These are phyloP conservation scores for Athene cunicularia DNA, from an alignment of 2,113 vertebrate genomes.

Conservation along the genomic window DNA sequence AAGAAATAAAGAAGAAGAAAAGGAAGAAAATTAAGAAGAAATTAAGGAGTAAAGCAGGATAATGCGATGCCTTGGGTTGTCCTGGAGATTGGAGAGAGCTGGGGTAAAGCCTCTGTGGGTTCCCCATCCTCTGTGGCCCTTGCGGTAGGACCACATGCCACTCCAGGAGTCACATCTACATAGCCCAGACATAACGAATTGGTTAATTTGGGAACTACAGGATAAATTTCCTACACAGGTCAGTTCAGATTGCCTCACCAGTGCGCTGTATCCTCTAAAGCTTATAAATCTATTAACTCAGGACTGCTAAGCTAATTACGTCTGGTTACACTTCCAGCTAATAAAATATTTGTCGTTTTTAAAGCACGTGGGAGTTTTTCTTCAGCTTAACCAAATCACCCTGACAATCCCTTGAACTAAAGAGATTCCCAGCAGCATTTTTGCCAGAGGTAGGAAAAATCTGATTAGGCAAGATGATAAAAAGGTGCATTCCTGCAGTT, in stretches of 20 bases:
- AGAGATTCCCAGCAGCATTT: slow-evolving; percentile 35
- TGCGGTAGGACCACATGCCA: accelerated
- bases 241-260: neutral
- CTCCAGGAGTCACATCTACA: neutral
- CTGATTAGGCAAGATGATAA: neutral
- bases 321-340: slow-evolving; percentile 41
- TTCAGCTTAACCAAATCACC: slow-evolving; percentile 55
- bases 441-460: slow-evolving; percentile 10
- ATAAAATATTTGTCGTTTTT: slow-evolving; percentile 52
- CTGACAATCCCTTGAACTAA: neutral
- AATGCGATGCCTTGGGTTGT: neutral
- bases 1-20: slow-evolving; percentile 5
- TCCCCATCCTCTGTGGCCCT: neutral
- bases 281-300: slow-evolving; percentile 30
- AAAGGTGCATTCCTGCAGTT: neutral
- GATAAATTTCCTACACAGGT: neutral
- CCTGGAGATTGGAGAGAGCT: neutral
- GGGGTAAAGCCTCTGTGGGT: neutral
- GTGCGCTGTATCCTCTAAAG: neutral
- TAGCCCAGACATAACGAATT: neutral
- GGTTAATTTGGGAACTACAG: neutral
- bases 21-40: slow-evolving; percentile 3
- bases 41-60: neutral
- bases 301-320: slow-evolving; percentile 40
- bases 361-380: slow-evolving; percentile 32